Percentiles rank a stretch among this genome's conserved stretches.
These are phyloP conservation scores for Sardinella longiceps DNA, from an alignment of 2,797 vertebrate genomes.

Conservation along the genomic window DNA sequence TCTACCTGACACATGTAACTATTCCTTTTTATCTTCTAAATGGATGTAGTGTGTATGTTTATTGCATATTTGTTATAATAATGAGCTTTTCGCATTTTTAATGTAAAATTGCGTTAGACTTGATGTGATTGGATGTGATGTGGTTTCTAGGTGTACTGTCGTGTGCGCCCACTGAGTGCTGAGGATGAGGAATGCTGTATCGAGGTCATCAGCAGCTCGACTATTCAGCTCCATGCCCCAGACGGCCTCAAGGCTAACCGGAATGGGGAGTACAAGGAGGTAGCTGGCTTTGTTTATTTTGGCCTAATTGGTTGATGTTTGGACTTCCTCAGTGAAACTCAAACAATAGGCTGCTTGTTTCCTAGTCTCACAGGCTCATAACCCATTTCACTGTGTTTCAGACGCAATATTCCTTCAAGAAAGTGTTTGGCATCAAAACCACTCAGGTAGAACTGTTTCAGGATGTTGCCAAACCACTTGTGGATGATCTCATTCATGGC, in stretches of 20 bases:
- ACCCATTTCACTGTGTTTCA: constrained; percentile 58
- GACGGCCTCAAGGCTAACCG: constrained; percentile 86
- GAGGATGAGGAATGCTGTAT: constrained; percentile 87
- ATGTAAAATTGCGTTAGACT: not conserved
- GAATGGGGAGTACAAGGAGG: constrained; percentile 95
- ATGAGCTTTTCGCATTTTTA: too few relatives aligned
- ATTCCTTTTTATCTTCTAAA: too few relatives aligned
- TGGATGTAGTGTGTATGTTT: too few relatives aligned
- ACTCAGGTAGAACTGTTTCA: constrained; percentile 88
- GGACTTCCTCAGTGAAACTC: not conserved
- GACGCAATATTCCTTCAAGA: constrained; percentile 95
- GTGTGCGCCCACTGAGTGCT: constrained; percentile 83
- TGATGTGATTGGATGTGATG: not conserved
- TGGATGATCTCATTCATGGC: constrained; percentile 89
- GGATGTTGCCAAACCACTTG: constrained; percentile 86
- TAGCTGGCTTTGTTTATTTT: constrained; percentile 55
- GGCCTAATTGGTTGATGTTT: not conserved
- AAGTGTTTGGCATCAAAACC: constrained; percentile 86
- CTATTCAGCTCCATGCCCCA: constrained; percentile 90
- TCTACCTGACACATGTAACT: too few relatives aligned
- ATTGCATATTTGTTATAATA: too few relatives aligned
- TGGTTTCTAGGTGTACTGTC: constrained; percentile 85
- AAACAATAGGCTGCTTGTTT: not conserved
- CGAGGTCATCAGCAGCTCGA: constrained; percentile 87
- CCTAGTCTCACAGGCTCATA: not conserved